Evolutionary conservation across 2,888 invertebrate species (phyloP).

Genomic region (Clusia tigrina): DNA sequence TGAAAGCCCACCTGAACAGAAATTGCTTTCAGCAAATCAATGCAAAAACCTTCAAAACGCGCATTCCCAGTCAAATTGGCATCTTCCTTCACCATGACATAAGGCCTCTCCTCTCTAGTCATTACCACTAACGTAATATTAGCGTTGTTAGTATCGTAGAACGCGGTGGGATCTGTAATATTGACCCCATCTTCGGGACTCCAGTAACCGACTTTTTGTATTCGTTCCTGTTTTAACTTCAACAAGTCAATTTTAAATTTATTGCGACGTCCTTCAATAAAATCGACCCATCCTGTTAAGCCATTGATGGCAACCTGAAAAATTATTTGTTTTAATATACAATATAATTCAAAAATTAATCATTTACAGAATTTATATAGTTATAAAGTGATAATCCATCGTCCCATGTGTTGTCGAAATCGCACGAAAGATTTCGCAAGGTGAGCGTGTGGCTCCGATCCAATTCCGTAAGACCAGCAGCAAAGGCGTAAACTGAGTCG

Average conservation of each 20-base stretch:
- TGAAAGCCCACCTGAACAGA: conserved; percentile 87
- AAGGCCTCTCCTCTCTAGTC: conserved; percentile 88
- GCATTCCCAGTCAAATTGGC: conserved; percentile 87
- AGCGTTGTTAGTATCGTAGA: conserved; percentile 80
- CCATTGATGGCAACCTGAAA: conserved; percentile 84
- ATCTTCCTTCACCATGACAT: conserved; percentile 88
- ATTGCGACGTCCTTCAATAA: conserved; percentile 82
- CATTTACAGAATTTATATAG: conserved; percentile 77
- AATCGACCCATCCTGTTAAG: conserved; percentile 86
- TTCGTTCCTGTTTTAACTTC: conserved; percentile 79
- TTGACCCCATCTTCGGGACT: conserved; percentile 77
- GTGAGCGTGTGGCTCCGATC: conserved; percentile 74
- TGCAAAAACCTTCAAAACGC: conserved; percentile 89
- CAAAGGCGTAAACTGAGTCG: conserved; percentile 85
- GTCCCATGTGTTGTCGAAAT: conserved; percentile 78
- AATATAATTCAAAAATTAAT: too few species aligned
- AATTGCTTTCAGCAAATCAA: conserved; percentile 84
- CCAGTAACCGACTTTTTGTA: conserved; percentile 86
- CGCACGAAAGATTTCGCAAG: conserved; percentile 82
- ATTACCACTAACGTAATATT: conserved; percentile 91
- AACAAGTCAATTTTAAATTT: conserved; percentile 87
- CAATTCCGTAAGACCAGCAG: conserved; percentile 77
- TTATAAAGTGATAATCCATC: conserved; percentile 80
- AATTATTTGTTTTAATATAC: too few species aligned
- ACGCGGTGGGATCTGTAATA: conserved; percentile 85